Evolutionary conservation across 2,797 vertebrate genomes (phyloP).

Genomic region (Smutsia temminckii): DNA sequence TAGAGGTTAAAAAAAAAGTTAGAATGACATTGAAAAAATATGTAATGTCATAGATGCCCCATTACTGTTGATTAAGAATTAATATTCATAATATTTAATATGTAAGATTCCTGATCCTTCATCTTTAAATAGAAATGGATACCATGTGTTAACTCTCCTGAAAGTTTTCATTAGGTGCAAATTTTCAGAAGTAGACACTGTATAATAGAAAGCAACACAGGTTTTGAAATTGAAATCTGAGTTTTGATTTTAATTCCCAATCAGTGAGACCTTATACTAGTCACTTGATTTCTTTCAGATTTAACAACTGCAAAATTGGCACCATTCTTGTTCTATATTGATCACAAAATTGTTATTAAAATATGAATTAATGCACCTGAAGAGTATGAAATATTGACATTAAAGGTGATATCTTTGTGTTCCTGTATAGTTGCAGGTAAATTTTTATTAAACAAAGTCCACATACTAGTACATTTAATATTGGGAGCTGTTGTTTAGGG

Average conservation of each 20-base stretch:
- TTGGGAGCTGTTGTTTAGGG: not conserved
- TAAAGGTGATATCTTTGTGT: not conserved
- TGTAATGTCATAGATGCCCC: not conserved
- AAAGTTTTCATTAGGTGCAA: not conserved
- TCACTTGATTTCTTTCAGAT: not conserved
- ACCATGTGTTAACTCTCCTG: not conserved
- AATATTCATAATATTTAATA: not conserved
- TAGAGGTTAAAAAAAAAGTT: not conserved
- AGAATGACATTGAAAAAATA: not conserved
- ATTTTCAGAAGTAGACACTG: not conserved
- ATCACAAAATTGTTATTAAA: constrained; percentile 12
- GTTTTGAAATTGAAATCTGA: not conserved
- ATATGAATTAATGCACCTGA: not conserved
- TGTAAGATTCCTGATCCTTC: not conserved
- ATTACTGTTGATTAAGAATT: not conserved
- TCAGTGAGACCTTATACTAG: not conserved
- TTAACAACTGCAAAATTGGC: not conserved
- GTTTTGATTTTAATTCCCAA: constrained; percentile 22
- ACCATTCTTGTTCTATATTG: not conserved
- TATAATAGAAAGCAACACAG: not conserved
- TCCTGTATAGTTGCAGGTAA: not conserved
- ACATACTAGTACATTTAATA: not conserved
- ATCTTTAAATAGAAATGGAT: not conserved
- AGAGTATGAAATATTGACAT: not conserved
- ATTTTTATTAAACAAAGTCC: not conserved